Evolutionary conservation across 1,140 invertebrate species (phyloP), one percentile per base, ranked within the genome.

Genomic region (Ooceraea biroi): DNA sequence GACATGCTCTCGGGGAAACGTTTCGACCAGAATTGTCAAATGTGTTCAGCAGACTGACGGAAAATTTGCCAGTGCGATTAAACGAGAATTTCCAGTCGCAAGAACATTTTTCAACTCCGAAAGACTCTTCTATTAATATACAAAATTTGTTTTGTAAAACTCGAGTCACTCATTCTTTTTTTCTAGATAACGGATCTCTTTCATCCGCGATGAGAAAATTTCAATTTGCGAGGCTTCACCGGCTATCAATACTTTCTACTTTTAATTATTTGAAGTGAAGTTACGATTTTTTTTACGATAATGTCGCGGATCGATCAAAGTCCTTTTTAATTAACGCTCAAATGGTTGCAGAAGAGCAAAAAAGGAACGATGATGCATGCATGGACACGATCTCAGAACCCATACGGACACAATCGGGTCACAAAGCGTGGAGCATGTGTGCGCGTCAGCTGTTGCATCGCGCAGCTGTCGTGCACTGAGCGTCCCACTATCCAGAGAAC

Each of bases 391-490:
- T 44, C 36, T 68, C 50, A 12, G 22, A 71, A 71, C 36, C 55
- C 46, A 61, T 25, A 22, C 30, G 44, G 36, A 19, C 25, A 73
- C 72, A 74, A 73, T 82, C 57, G 44, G 76, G 50, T 71, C 36
- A 69, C 61, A 68, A 78, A 78, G 65, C 22, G 8, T 69, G 48
- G 76, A 46, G 44, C 71, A 57, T 84, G 63, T 65, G 63, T 61
- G 73, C 63, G 69, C 86, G 89, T 91, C 90, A 91, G 90, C 90
- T 91, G 90, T 91, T 91, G 85, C 86, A 76, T 88, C 66, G 76
- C 50, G 88, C 89, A 90, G 89, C 89, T 89, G 88, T 82, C 69
- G 36, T 50, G 10, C 52, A 44, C 66, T 36, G 72, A 65, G 72
- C 78, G 72, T 57, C 12, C 71, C 46, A 68, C 19, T 57, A 69